Conservation (phyloP, 2,888 invertebrate species). For the Calliphora vomitoria region DNA sequence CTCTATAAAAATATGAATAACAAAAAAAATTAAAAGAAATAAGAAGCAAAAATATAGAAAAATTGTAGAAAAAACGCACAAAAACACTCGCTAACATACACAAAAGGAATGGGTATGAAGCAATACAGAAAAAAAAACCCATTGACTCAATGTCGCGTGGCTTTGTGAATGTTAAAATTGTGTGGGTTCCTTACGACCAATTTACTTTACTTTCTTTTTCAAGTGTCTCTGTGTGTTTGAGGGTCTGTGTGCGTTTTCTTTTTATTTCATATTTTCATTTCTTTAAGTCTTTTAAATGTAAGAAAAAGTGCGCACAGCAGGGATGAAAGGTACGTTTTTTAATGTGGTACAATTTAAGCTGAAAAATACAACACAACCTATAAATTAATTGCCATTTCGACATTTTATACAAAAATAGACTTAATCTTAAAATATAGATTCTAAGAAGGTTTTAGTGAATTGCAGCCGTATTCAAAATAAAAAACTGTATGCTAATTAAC, state of each 20-base stretch:
- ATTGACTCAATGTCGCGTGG: conserved; percentile 70
- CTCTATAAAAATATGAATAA: conserved; percentile 45
- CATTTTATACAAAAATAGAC: too few relatives aligned
- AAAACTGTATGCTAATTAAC: too few relatives aligned
- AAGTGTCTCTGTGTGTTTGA: conserved; percentile 34
- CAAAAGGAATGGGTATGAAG: conserved; percentile 27
- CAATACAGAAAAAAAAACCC: conserved; percentile 31
- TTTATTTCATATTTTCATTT: background rate
- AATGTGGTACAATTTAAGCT: too few relatives aligned
- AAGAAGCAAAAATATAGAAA: conserved; percentile 27
- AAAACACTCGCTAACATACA: background rate
- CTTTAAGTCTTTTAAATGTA: conserved; percentile 22
- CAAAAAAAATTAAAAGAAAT: conserved; percentile 38
- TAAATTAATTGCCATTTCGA: too few relatives aligned
- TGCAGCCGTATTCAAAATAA: too few relatives aligned
- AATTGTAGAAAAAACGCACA: background rate
- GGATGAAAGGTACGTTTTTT: background rate
- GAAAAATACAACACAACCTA: too few relatives aligned
- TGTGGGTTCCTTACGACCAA: conserved; percentile 67
- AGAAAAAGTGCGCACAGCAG: background rate
- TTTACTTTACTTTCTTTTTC: conserved; percentile 63
- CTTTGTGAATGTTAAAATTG: conserved; percentile 61
- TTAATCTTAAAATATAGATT: too few relatives aligned
- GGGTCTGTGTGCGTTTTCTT: background rate
- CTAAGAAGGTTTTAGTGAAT: too few relatives aligned